A percentile compares a stretch with the other conserved stretches of the same genome.
Evolutionary conservation across 2,888 invertebrate genomes (phyloP).

Genomic region (Sphaeridia pumilis): DNA sequence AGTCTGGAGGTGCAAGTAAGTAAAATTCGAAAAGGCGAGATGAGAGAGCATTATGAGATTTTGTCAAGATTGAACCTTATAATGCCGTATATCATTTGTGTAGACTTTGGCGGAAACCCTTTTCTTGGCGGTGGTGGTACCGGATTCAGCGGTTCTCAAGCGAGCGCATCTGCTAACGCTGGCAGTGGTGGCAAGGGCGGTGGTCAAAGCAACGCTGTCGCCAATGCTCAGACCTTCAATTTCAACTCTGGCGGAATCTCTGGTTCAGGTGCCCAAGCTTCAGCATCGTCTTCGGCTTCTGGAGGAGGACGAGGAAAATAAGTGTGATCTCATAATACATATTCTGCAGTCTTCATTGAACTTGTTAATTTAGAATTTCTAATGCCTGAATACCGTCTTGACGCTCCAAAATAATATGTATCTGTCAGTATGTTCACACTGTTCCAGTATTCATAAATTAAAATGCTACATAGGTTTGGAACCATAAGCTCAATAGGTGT

Average conservation of each 20-base stretch:
- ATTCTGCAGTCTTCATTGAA: too few relatives aligned
- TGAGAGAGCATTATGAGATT: not conserved
- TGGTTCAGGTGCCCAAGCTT: not conserved
- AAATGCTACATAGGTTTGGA: too few relatives aligned
- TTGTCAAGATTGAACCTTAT: too few relatives aligned
- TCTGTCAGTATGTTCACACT: too few relatives aligned
- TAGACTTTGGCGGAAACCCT: not conserved
- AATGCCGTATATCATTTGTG: too few relatives aligned
- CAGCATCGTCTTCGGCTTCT: not conserved
- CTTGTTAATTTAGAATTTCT: too few relatives aligned
- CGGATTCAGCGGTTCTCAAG: not conserved
- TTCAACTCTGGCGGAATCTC: conserved; percentile 16
- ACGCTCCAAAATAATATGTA: too few relatives aligned
- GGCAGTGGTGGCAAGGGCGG: conserved; percentile 9
- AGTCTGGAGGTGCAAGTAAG: not conserved
- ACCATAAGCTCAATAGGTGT: too few relatives aligned
- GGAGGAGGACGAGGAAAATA: not conserved
- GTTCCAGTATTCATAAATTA: too few relatives aligned
- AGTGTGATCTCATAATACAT: conserved; percentile 8
- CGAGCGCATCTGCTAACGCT: not conserved
- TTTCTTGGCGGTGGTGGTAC: not conserved
- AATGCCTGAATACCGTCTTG: too few relatives aligned
- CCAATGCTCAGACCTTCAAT: conserved; percentile 16
- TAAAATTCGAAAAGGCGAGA: not conserved
- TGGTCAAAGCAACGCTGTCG: conserved; percentile 9